A percentile compares a stretch with the other conserved stretches of the same genome.
These are phyloP conservation scores for mouse (Mus musculus) DNA, from an alignment of 2,113 vertebrate species.

Conservation along the genomic window DNA sequence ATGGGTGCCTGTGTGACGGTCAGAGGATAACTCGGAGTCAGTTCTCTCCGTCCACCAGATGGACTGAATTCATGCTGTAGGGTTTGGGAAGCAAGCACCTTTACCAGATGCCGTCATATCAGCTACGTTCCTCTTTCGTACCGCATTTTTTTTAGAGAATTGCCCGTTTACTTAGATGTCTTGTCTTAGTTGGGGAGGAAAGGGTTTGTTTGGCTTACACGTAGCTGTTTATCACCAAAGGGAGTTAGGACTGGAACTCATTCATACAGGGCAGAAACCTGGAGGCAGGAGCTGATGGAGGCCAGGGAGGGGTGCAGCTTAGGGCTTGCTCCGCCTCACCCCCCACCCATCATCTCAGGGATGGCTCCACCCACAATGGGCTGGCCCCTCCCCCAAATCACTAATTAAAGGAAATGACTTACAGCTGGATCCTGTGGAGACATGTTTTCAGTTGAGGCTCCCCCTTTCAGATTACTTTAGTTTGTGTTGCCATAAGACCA, in stretches of 20 bases:
- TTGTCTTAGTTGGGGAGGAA: neutral
- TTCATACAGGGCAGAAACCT: neutral
- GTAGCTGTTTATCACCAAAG: neutral
- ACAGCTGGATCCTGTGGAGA: neutral
- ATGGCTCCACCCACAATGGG: neutral
- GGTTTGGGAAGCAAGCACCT: neutral
- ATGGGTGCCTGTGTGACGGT: neutral
- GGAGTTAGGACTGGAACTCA: neutral
- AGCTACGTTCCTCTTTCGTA: neutral
- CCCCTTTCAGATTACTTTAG: neutral
- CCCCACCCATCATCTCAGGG: neutral
- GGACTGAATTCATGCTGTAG: neutral
- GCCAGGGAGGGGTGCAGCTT: neutral
- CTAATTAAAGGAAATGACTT: neutral
- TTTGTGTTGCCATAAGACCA: neutral
- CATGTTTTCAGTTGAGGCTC: neutral
- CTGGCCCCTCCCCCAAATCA: neutral
- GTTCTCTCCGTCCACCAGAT: neutral
- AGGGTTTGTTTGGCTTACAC: neutral
- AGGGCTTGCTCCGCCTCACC: neutral
- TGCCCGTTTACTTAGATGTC: neutral
- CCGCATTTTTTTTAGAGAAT: neutral
- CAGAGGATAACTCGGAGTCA: neutral
- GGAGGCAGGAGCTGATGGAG: neutral
- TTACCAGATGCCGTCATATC: neutral